Evolutionary conservation across 2,797 vertebrate species (phyloP), one percentile per base, ranked within the genome.

Genomic region (Spinibarbus caldwelli): DNA sequence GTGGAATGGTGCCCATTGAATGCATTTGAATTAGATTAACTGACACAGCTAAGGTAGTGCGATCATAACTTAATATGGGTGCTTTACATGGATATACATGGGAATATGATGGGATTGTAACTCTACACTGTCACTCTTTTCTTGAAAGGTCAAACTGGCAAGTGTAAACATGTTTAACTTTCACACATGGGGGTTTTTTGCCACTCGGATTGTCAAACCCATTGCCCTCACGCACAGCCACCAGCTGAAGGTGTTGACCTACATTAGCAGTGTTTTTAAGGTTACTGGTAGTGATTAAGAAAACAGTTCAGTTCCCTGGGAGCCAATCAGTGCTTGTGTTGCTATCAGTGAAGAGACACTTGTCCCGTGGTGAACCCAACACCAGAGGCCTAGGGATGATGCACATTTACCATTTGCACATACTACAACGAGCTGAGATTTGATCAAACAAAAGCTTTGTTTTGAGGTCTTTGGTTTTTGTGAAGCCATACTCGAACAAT

Each of bases 261-360:
- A 85, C 43, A 87, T 87, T 70, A 52, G 78, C 38, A 31, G 49
- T 77, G 71, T 84, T 86, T 68, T 86, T 85, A 71, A 85, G 21
- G 38, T 64, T 77, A 41, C 78, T 62, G 29, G 36, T 36, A 72
- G 78, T 68, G 12, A 79, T 79, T 86, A 77, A 34, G 87, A 84
- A 77, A 38, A 83, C 83, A 66, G 83, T 66, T 49, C 26, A 67
- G 70, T 88, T 91, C 85, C 90, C 80, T 10, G 87, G 89, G 92
- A 88, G 54, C 88, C 90, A 90, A 92, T 94, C 91, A 91, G 88
- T 89, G 82, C 85, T 89, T 89, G 91, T 89, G 91, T 90, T 90
- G 89, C 89, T 88, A 86, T 92, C 88, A 86, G 90, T 87, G 68
- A 70, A 84, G 52, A 47, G 57, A 62, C 73, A 49, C 73, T 84